Evolutionary conservation across 1,140 invertebrate genomes (phyloP).

Genomic region (Caenorhabditis remanei): DNA sequence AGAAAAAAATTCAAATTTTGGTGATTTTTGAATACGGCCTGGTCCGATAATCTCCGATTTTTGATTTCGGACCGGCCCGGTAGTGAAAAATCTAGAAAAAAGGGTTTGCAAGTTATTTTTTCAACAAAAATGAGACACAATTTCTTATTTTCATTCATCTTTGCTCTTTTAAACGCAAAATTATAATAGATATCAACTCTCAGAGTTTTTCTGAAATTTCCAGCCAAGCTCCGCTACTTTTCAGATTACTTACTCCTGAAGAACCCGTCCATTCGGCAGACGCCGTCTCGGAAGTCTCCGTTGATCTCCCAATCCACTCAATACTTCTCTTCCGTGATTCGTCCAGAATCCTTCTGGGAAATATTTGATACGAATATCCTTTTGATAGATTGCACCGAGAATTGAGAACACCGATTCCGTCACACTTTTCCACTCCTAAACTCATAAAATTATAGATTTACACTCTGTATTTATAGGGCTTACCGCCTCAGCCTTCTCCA

Average conservation of each 20-base stretch:
- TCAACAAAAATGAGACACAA: no score
- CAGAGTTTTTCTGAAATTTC: not conserved
- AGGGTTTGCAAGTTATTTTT: no score
- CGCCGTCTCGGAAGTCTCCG: not conserved
- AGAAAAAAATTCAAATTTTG: no score
- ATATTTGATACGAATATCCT: slow-evolving; percentile 56
- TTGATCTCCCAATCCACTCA: slow-evolving; percentile 7
- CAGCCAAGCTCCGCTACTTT: no score
- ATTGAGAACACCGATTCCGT: slow-evolving; percentile 23
- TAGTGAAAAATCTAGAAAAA: no score
- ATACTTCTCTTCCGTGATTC: slow-evolving; percentile 50
- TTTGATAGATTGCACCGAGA: slow-evolving; percentile 36
- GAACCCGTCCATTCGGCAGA: not conserved
- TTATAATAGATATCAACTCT: not conserved
- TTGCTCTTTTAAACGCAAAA: no score
- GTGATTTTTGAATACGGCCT: no score
- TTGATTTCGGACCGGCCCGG: no score
- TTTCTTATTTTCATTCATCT: no score
- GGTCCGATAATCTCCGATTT: no score
- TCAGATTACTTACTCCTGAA: not conserved
- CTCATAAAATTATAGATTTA: not conserved
- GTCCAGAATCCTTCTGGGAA: slow-evolving; percentile 62
- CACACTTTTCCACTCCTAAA: not conserved
- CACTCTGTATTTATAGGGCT: not conserved
- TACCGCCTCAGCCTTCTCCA: not conserved